Evolutionary conservation across 2,888 invertebrate species (phyloP), one percentile per base, ranked within the genome.

Genomic region (Mesochorus sp.): DNA sequence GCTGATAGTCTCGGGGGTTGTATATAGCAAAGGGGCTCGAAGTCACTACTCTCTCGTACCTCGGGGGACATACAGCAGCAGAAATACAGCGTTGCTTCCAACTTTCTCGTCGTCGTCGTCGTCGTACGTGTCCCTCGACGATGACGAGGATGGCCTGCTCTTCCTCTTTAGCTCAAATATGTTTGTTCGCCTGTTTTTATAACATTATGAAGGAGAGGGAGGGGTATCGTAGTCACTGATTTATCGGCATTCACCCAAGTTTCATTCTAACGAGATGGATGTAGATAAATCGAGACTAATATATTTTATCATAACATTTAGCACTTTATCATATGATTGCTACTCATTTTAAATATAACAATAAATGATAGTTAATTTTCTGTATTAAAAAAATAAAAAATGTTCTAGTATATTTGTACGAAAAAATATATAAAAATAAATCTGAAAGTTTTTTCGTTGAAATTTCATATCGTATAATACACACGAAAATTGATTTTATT

Each of bases 171-270:
- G 19, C 10, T 21, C 19, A 19, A 37, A 37, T 24, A 21, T 21
- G 59, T 39, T 62, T 51, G 68, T 73, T 74, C 80, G 83, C 67
- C 81, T 81, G 79, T 80, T 85, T 83, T 82, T 85, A 85, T 80
- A 81, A 87, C 66, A 51, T 44, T n/a, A n/a, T n/a, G n/a, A n/a
- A n/a, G n/a, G n/a, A n/a, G n/a, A n/a, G n/a, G n/a, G n/a, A n/a
- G n/a, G n/a, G 31, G 31, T 28, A 44, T 39, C 66, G 28, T 37
- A 53, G 37, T 70, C 87, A 61, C 91, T 92, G 92, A 92, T 93
- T 92, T 92, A 92, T 92, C 91, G 92, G 91, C 91, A 91, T 92
- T 93, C 92, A 91, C 92, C 92, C 92, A 92, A 91, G 91, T 88
- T 66, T 91, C 89, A 92, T 91, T 91, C 91, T 92, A 84, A 84